These are phyloP conservation scores for Strigamia transsilvanica DNA, from an alignment of 2,888 invertebrate species.

Conservation along the genomic window DNA sequence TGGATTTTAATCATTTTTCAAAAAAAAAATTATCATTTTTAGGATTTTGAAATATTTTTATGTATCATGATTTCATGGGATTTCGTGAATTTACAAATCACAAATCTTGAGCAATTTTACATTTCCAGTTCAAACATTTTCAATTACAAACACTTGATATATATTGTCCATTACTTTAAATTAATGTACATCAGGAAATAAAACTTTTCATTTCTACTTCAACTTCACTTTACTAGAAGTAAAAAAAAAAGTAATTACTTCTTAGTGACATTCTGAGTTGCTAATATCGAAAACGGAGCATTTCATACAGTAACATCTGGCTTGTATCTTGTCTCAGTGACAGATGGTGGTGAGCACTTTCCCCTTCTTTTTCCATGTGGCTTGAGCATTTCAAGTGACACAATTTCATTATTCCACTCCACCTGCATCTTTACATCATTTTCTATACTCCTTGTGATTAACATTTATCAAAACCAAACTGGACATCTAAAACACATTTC, in stretches of 20 bases:
- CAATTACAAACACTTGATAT: too few relatives aligned
- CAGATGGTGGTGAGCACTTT: slow-evolving; percentile 3
- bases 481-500: too few relatives aligned
- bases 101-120: too few relatives aligned
- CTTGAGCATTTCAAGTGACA: background rate
- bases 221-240: too few relatives aligned
- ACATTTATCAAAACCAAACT: background rate
- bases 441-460: background rate
- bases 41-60: too few relatives aligned
- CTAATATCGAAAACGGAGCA: background rate
- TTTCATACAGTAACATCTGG: slow-evolving; percentile 2
- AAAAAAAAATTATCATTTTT: too few relatives aligned
- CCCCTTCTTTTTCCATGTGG: slow-evolving; percentile 31
- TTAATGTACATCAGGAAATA: too few relatives aligned
- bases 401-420: slow-evolving; percentile 26
- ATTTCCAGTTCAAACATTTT: too few relatives aligned
- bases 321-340: slow-evolving; percentile 13
- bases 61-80: too few relatives aligned
- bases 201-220: background rate
- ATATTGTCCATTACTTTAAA: too few relatives aligned
- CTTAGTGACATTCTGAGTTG: background rate
- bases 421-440: slow-evolving; percentile 19
- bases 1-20: too few relatives aligned
- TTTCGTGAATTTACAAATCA: too few relatives aligned
- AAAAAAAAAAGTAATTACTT: background rate